Conservation (phyloP, 2,113 vertebrate genomes). For the Protobothrops flavoviridis region DNA sequence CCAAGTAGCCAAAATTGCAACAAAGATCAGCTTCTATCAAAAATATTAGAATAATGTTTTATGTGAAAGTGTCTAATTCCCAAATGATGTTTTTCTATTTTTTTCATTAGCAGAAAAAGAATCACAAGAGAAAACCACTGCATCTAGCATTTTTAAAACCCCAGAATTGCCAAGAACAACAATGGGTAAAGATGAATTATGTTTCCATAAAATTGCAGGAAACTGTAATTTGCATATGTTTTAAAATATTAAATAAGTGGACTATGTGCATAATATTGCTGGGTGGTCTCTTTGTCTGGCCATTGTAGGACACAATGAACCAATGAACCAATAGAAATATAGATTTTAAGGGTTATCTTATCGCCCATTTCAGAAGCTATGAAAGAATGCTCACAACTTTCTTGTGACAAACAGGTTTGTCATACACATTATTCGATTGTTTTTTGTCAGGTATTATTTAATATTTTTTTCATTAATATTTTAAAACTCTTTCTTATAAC, state of each 20-base stretch:
- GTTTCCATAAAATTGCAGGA: not conserved
- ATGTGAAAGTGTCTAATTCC: conserved; percentile 2
- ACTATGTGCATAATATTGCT: not conserved
- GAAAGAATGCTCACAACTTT: no score
- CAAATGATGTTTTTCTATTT: conserved; percentile 33
- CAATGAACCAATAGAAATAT: no score
- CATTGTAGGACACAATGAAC: not conserved
- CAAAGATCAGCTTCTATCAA: not conserved
- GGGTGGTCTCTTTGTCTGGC: not conserved
- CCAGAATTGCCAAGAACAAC: conserved; percentile 21
- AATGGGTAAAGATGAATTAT: not conserved
- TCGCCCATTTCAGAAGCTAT: no score
- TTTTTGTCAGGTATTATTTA: no score
- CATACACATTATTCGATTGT: no score
- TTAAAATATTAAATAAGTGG: not conserved
- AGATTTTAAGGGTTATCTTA: no score
- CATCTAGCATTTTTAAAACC: conserved; percentile 40
- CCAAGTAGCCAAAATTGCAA: not conserved
- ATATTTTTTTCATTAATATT: no score
- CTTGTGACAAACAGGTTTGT: no score
- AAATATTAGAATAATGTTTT: not conserved
- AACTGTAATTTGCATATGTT: not conserved
- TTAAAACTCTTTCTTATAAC: no score
- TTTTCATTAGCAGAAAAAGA: conserved; percentile 41
- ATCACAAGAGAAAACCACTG: conserved; percentile 35